A percentile compares a stretch with the other conserved stretches of the same genome.
Evolutionary conservation across 2,888 invertebrate species (phyloP).

Genomic region (Polymixis lichenea): DNA sequence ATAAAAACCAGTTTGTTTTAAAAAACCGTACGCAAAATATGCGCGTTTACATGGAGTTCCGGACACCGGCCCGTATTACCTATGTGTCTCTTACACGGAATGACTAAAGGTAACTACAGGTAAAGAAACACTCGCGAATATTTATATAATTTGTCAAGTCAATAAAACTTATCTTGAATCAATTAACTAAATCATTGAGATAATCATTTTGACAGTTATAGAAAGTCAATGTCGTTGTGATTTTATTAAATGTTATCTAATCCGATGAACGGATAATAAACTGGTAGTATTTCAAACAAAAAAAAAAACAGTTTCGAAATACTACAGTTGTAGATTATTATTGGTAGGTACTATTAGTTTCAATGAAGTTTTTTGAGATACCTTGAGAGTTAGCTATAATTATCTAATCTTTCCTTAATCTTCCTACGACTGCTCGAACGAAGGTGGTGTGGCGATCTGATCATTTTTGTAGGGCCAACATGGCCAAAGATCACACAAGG

Average conservation of each 20-base stretch:
- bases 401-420: no score
- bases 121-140: constrained; percentile 7
- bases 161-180: constrained; percentile 40
- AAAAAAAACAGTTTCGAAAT: background rate
- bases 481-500: background rate
- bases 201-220: constrained; percentile 48
- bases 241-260: constrained; percentile 39
- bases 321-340: background rate
- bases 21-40: no score
- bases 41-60: no score
- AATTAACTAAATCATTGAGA: constrained; percentile 41
- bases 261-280: constrained; percentile 3
- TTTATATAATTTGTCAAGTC: constrained; percentile 4
- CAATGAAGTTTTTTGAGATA: background rate
- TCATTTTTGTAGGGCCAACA: background rate
- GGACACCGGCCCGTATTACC: no score
- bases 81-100: background rate
- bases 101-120: background rate
- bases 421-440: background rate
- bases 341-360: background rate
- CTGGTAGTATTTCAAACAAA: constrained; percentile 4
- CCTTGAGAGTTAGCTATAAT: background rate
- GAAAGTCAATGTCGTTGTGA: constrained; percentile 56
- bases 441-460: background rate
- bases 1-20: background rate